These are phyloP conservation scores for Sebastiscus albofasciatus DNA, from an alignment of 2,797 vertebrate species.

Conservation along the genomic window DNA sequence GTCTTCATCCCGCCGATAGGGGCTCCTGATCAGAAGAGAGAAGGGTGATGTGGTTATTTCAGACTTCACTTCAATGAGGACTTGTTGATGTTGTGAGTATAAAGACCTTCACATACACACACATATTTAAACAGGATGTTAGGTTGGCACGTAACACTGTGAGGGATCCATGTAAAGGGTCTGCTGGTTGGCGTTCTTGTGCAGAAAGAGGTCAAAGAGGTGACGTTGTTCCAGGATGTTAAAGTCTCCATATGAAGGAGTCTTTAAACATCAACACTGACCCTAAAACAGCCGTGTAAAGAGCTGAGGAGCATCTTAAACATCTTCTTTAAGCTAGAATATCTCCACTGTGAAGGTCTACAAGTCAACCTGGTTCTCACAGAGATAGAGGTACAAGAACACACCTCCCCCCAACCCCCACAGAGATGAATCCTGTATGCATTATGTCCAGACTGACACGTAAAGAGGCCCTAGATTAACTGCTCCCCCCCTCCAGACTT, in stretches of 20 bases:
- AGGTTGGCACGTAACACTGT: too few species aligned
- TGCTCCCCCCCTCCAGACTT: constrained; percentile 81
- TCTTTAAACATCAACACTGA: not conserved
- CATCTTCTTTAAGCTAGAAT: not conserved
- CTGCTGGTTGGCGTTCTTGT: not conserved
- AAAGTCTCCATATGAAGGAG: not conserved
- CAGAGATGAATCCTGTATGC: constrained; percentile 69
- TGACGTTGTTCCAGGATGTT: not conserved
- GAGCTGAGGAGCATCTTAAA: too few species aligned
- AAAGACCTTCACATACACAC: too few species aligned
- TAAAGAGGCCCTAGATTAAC: constrained; percentile 94
- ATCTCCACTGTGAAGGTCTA: not conserved
- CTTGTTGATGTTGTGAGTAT: too few species aligned
- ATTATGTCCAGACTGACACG: constrained; percentile 83
- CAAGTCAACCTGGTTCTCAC: constrained; percentile 11
- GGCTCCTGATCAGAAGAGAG: too few species aligned
- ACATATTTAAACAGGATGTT: too few species aligned
- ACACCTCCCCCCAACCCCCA: constrained; percentile 30
- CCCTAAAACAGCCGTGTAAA: not conserved
- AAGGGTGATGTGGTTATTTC: too few species aligned
- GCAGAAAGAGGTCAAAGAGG: not conserved
- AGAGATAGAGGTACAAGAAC: constrained; percentile 2
- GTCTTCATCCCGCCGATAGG: too few species aligned
- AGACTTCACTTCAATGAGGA: too few species aligned
- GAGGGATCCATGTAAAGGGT: too few species aligned